Evolutionary conservation across 1,140 invertebrate species (phyloP), one percentile per base, ranked within the genome.

Genomic region (Pseudobourletiella spinata): DNA sequence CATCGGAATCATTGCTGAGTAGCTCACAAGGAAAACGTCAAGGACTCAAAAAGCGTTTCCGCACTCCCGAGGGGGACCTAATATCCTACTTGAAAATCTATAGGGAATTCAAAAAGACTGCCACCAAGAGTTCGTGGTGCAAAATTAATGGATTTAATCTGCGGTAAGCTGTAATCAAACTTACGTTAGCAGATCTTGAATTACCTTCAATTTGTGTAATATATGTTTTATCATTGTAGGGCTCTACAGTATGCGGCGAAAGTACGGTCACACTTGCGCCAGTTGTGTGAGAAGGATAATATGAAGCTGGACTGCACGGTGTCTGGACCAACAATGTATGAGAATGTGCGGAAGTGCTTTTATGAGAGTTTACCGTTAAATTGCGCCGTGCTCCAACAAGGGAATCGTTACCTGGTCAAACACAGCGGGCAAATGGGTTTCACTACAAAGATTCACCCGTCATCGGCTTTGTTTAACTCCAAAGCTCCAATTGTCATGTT

Each of bases 81-180:
- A 80, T 98, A 1, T 96, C 89, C 11, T 76, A 96, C 29, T 76
- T 98, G 0, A 97, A 96, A 76, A 84, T 97, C 22, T 96, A 84
- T 73, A 83, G 85, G 69, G 84, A 84, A 8, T 97, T 84, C 75
- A 82, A 80, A 62, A 85, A 83, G 71, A 78, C 82, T 3, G 82
- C 83, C 24, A 80, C 85, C 61, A 87, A 86, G 73, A 91, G 90
- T 78, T 84, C 79, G 56, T 69, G 71, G 66, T 62, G 54, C 29
- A 62, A 59, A 63, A 58, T 43, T 39, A 59, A 57, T 43, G 30
- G 57, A 11, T 44, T 64, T 24, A 70, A 44, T 28, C 50, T 59
- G 32, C 50, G 54, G 42, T 61, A 39, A 42, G 35, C 59, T 15
- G 20, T 22, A 39, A 39, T 39, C n/a, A n/a, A n/a, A n/a, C n/a